Base-by-base conservation (phyloP, 2,113 vertebrate genomes). In the Zapornia atra region DNA sequence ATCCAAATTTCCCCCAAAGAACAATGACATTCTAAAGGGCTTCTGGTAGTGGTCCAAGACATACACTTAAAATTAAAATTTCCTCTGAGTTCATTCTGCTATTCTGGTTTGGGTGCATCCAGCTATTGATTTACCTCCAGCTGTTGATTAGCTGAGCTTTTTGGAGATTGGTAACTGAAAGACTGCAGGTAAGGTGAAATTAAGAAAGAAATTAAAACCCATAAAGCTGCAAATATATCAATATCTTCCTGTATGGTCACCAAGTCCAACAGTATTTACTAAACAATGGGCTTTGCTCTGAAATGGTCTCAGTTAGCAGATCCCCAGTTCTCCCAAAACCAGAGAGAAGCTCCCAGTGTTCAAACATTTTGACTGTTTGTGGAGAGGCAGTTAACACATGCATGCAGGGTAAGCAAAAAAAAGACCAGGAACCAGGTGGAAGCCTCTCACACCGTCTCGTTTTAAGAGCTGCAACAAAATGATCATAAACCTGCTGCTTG, bases 1-100 rank as follows among this genome's bases (percentile, higher is more conserved):
- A 95, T 93, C 89, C 93, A 96, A 73, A 94, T 89, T 85, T 88
- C 28, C 63, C 83, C 84, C 75, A 59, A 93, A 96, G 93, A 96
- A 96, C 95, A 97, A 96, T 94, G 93, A 88, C 87, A 77, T 96
- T 95, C 77, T 91, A 92, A 88, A 94, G 83, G 73, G 65, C 34
- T 94, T 92, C 92, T 96, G 93, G 95, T 91, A 90, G 50, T n/a
- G 72, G 50, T 92, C 94, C 95, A 97, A 96, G 78, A 87, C 94
- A 94, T 82, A 96, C 53, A 90, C 81, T 95, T 94, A 90, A 97
- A 96, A 95, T 92, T 90, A 95, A 92, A 82, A 89, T 85, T 90
- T 96, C 54, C 66, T 88, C 75, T 0, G 1, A 90, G 50, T 66
- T 96, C 73, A 91, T 28, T 93, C 44, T 59, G 63, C 51, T 88